Conservation (phyloP, 2,797 vertebrate species). For the Bradypodion pumilum region DNA sequence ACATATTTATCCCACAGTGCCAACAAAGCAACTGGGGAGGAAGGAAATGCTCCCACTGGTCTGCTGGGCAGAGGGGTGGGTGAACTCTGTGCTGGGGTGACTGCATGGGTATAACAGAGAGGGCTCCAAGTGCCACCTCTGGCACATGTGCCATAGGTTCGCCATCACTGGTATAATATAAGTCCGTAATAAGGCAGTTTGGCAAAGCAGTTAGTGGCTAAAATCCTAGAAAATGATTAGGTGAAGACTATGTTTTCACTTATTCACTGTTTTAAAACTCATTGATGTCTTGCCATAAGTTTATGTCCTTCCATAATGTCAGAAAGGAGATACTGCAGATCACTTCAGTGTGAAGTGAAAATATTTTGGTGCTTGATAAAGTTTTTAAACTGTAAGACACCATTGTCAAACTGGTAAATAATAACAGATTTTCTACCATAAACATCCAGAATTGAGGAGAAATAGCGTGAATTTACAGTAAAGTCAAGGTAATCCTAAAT, state of each 20-base stretch:
- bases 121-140: too few relatives aligned
- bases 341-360: slow-evolving; percentile 34
- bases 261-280: slow-evolving; percentile 43
- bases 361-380: not conserved
- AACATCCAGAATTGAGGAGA: not conserved
- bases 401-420: not conserved
- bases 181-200: slow-evolving; percentile 38
- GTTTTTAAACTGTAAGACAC: not conserved
- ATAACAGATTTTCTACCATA: not conserved
- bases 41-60: too few relatives aligned
- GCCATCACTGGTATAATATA: too few relatives aligned
- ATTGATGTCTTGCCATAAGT: not conserved
- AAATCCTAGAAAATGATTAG: slow-evolving; percentile 38
- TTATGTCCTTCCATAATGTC: slow-evolving; percentile 22
- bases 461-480: too few relatives aligned
- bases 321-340: not conserved
- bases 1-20: too few relatives aligned
- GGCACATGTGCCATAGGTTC: too few relatives aligned
- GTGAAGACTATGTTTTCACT: slow-evolving; percentile 45
- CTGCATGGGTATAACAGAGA: too few relatives aligned
- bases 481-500: too few relatives aligned
- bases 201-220: slow-evolving; percentile 51
- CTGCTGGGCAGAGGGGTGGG: too few relatives aligned
- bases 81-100: too few relatives aligned
- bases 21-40: too few relatives aligned